These are phyloP conservation scores for Falco rusticolus DNA, from an alignment of 2,797 vertebrate genomes.

Conservation along the genomic window DNA sequence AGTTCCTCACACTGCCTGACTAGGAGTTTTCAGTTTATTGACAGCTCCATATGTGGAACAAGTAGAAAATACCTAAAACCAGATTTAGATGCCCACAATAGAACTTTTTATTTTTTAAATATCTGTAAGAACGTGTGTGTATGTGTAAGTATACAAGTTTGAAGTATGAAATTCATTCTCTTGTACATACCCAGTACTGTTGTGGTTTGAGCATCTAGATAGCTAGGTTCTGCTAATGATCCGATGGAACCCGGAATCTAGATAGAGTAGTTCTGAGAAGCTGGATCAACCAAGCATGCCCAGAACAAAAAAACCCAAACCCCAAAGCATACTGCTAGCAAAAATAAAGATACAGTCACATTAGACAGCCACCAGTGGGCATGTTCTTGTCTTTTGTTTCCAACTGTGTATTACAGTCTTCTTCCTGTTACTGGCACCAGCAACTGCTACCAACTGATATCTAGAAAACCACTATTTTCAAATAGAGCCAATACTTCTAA, in stretches of 20 bases:
- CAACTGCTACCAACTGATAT: not conserved
- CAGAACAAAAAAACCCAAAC: not conserved
- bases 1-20: not conserved
- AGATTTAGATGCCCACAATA: not conserved
- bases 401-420: not conserved
- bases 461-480: not conserved
- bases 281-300: not conserved
- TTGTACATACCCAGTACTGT: not conserved
- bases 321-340: accelerated
- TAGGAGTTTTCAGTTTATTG: not conserved
- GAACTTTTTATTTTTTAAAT: not conserved
- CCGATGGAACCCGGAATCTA: not conserved
- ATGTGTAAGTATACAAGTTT: not conserved
- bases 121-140: not conserved
- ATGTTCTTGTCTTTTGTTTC: not conserved
- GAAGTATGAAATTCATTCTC: not conserved
- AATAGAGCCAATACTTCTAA: not conserved
- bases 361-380: not conserved
- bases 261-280: not conserved
- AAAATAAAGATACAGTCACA: not conserved
- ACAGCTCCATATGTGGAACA: not conserved
- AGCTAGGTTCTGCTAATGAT: not conserved
- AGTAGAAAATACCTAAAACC: not conserved
- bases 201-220: not conserved
- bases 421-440: not conserved